phyloP scores from a whole-genome alignment of 1,140 invertebrate species.

The Drosophila pallidifrons region DNA sequence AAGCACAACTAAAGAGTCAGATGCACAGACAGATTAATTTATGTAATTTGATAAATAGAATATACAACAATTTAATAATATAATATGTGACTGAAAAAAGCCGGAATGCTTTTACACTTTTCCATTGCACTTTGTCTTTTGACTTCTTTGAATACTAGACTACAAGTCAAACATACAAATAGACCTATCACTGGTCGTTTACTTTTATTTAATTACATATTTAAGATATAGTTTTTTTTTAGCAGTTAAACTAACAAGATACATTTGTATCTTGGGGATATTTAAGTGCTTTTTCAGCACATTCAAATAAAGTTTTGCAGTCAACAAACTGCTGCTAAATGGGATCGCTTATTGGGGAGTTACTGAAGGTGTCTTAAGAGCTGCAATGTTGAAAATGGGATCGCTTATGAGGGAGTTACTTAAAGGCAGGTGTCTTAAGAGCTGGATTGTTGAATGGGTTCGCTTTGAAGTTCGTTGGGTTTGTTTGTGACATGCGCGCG shows the following conservation, averaged over 20 bases:
- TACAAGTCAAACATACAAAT: neutral
- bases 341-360: neutral
- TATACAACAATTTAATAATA: no score
- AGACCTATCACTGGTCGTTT: neutral
- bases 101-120: no score
- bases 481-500: slow-evolving; percentile 75
- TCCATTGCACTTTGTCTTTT: no score
- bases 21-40: no score
- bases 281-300: neutral
- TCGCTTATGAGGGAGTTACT: neutral
- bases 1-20: no score
- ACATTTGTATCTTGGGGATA: neutral
- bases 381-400: neutral
- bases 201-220: neutral
- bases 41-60: no score
- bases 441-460: slow-evolving; percentile 8
- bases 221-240: neutral
- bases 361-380: neutral
- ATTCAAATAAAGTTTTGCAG: neutral
- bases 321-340: neutral
- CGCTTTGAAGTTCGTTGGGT: slow-evolving; percentile 55
- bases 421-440: neutral
- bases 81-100: no score
- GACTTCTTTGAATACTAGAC: no score
- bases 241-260: neutral